phyloP scores from a whole-genome alignment of 2,113 vertebrate genomes.

The Entelurus aequoreus region DNA sequence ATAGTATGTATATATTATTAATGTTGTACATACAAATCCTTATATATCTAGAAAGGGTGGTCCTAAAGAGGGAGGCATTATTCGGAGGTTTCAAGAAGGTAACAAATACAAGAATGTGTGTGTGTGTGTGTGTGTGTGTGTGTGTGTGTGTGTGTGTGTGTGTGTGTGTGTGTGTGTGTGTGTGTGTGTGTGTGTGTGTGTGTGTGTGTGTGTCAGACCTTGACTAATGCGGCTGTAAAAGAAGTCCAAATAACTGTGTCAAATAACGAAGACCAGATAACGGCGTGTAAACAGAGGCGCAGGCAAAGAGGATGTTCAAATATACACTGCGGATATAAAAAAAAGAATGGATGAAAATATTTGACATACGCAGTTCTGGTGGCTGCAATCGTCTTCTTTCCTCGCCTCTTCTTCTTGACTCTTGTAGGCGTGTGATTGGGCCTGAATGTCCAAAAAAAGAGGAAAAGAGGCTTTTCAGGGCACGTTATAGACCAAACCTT shows the following conservation, averaged over 20 bases:
- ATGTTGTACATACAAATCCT: too few species aligned
- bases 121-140: background rate
- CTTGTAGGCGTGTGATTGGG: constrained; percentile 44
- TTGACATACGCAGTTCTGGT: constrained; percentile 57
- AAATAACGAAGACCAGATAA: constrained; percentile 44
- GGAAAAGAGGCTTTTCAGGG: too few species aligned
- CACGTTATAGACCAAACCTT: too few species aligned
- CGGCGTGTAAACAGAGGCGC: constrained; percentile 34
- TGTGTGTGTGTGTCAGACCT: constrained; percentile 30
- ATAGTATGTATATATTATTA: too few species aligned
- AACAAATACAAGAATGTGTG: too few species aligned
- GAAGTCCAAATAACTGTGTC: constrained; percentile 41
- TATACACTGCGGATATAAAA: background rate
- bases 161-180: constrained; percentile 4
- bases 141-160: background rate
- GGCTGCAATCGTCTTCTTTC: constrained; percentile 53
- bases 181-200: constrained; percentile 1
- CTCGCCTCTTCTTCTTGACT: constrained; percentile 55
- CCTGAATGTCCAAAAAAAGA: constrained; percentile 42
- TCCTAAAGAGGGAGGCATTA: too few species aligned
- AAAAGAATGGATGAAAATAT: background rate
- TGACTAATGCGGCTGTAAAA: constrained; percentile 41
- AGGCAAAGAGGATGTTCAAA: constrained; percentile 11
- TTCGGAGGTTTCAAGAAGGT: too few species aligned
- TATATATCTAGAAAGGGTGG: too few species aligned